Evolutionary conservation across 2,797 vertebrate species (phyloP).

Genomic region (Myotis myotis): DNA sequence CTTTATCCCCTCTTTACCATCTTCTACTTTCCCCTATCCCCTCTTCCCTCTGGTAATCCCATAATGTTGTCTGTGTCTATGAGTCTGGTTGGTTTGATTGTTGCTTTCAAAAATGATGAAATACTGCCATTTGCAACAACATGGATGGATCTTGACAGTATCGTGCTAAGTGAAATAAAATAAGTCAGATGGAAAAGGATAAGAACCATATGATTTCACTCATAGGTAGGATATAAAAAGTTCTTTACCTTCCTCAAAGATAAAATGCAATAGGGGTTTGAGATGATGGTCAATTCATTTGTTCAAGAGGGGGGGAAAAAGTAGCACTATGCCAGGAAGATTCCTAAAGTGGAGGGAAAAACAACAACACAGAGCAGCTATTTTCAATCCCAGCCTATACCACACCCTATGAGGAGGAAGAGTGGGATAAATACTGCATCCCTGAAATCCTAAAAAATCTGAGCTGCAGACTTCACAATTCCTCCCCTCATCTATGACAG

Average conservation of each 20-base stretch:
- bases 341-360: not conserved
- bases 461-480: slow-evolving; percentile 62
- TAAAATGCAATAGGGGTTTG: not conserved
- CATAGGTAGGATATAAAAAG: not conserved
- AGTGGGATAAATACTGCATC: slow-evolving; percentile 63
- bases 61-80: not conserved
- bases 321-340: slow-evolving; percentile 2
- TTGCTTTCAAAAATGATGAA: not conserved
- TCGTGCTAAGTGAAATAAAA: not conserved
- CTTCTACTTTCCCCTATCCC: not conserved
- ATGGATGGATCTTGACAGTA: not conserved
- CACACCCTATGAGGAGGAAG: slow-evolving; percentile 37
- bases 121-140: not conserved
- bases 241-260: not conserved
- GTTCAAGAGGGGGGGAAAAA: not conserved
- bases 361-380: not conserved
- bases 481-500: slow-evolving; percentile 60
- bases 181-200: not conserved
- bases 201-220: not conserved
- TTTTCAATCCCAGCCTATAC: slow-evolving; percentile 57
- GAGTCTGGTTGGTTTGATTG: not conserved
- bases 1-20: not conserved
- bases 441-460: slow-evolving; percentile 61
- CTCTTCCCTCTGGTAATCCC: not conserved
- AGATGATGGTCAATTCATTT: slow-evolving; percentile 7